Base-by-base conservation (phyloP, 2,888 invertebrate species). In the Eupithecia abbreviata region DNA sequence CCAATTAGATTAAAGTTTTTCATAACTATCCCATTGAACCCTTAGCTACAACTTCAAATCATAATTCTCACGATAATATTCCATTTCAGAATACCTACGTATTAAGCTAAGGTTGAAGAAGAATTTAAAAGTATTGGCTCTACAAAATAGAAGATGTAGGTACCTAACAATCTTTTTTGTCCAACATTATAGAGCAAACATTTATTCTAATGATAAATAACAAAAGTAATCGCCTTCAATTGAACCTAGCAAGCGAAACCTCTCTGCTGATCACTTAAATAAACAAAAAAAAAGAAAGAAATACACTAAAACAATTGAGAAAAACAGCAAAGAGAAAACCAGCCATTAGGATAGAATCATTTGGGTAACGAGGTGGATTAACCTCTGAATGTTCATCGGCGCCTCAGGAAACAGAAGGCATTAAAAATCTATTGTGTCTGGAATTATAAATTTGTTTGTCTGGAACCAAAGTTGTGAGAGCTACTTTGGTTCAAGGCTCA, bases 341-440 rank as follows among this genome's bases (percentile, higher is more conserved):
- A 68, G 18, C 47, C 47, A 69, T 69, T 69, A 49, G 5, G 69
- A 5, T 2, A 69, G 30, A 69, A 69, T 45, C 69, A 69, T 69
- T 69, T 69, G 18, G 45, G 72, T 18, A 73, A 73, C 66, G 69
- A 71, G 72, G 68, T 43, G 73, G 76, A 70, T 62, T 71, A 69
- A 69, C 69, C 69, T 47, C 69, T 45, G 69, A 68, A 68, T 43
- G 43, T 47, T 13, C 12, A 69, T n/a, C 73, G 72, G 76, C 67
- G 79, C 68, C 73, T 80, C 69, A 68, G 69, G 69, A 69, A 69
- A 69, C 69, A 69, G 47, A 69, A 47, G 47, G 30, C 69, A 69
- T 69, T 69, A 69, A 71, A 73, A 76, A 69, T 80, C 45, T 69
- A 69, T 47, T 69, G 69, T 69, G 47, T 69, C 47, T 69, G 69